A percentile compares a stretch with the other conserved stretches of the same genome.
Conservation (phyloP, 53 echinoderm and acorn worm genomes). For the Actinopyga echinites region DNA sequence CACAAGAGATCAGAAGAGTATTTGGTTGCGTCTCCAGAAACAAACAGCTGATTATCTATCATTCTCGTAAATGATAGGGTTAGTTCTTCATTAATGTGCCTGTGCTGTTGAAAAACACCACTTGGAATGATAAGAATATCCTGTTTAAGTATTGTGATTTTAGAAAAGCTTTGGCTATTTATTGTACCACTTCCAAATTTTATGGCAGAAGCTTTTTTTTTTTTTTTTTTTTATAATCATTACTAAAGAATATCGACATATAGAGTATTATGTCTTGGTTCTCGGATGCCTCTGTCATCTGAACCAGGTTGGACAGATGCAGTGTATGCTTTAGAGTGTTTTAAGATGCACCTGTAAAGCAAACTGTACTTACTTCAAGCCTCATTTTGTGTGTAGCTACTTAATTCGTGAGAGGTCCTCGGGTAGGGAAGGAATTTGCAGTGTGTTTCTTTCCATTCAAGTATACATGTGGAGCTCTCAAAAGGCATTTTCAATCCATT, state of each 20-base stretch:
- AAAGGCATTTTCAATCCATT: no score
- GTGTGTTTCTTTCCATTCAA: no score
- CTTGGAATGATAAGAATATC: background rate
- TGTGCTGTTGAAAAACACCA: background rate
- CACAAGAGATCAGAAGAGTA: constrained; percentile 94
- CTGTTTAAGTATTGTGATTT: constrained; percentile 17
- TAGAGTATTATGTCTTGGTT: background rate
- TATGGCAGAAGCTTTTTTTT: constrained; percentile 43
- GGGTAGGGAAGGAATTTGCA: no score
- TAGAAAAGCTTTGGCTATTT: constrained; percentile 45
- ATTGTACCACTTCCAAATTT: constrained; percentile 43
- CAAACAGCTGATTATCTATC: constrained; percentile 65
- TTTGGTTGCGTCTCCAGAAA: constrained; percentile 75
- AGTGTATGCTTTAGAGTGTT: no score
- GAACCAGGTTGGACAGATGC: no score
- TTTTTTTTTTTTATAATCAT: constrained; percentile 4
- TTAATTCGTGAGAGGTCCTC: no score
- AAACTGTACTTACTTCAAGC: no score
- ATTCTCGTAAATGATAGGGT: background rate
- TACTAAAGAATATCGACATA: background rate
- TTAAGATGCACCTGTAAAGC: no score
- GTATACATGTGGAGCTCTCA: no score
- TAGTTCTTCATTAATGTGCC: constrained; percentile 25
- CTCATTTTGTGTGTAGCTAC: no score
- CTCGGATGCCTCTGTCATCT: no score